These are phyloP conservation scores for Rhea americana DNA, from an alignment of 2,113 vertebrate genomes.

Conservation along the genomic window DNA sequence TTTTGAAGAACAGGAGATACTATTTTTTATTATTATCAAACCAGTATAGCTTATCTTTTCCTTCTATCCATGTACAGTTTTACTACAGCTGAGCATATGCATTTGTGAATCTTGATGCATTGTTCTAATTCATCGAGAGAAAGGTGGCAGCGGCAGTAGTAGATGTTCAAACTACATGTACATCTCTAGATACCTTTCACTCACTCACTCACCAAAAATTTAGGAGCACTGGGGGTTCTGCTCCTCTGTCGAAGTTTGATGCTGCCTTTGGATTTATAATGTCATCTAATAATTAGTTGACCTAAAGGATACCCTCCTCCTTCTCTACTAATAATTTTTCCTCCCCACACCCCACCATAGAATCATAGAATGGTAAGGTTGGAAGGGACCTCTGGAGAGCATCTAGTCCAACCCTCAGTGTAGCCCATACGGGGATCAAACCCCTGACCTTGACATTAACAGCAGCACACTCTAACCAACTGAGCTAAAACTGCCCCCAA, in stretches of 20 bases:
- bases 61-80: neutral
- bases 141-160: neutral
- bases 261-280: neutral
- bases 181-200: neutral
- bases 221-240: neutral
- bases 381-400: no score
- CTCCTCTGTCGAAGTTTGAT: neutral
- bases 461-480: no score
- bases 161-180: neutral
- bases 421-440: no score
- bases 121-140: neutral
- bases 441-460: no score
- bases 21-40: neutral
- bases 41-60: neutral
- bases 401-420: no score
- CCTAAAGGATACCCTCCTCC: neutral
- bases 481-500: no score
- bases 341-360: neutral
- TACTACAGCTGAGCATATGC: neutral
- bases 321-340: neutral
- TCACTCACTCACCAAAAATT: neutral
- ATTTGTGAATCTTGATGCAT: neutral
- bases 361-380: no score
- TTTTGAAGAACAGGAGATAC: neutral
- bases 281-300: accelerated